phyloP scores from a whole-genome alignment of 2,888 invertebrate genomes.

The Drosophila demipolita region DNA sequence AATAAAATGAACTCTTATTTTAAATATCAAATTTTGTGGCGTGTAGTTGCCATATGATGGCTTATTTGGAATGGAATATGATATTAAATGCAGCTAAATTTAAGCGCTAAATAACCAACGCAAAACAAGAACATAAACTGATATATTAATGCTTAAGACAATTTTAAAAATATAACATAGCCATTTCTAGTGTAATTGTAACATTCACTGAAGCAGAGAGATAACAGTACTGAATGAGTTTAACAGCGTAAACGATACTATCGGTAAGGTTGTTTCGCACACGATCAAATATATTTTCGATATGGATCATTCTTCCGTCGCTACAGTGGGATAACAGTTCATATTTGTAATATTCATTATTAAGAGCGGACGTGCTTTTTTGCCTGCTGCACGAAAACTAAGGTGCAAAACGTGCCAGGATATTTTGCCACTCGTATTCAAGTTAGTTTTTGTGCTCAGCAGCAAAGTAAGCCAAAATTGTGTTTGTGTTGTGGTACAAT shows the following conservation, averaged over 20 bases:
- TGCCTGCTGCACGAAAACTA: constrained; percentile 55
- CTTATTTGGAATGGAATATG: neutral
- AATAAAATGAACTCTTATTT: constrained; percentile 2
- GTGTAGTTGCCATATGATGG: neutral
- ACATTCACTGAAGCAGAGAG: neutral
- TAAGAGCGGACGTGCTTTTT: constrained; percentile 60
- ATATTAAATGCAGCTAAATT: neutral
- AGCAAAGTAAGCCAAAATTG: constrained; percentile 52
- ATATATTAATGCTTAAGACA: neutral
- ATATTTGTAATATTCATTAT: constrained; percentile 55
- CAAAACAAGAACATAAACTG: neutral
- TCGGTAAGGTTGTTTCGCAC: constrained; percentile 11
- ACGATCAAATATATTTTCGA: constrained; percentile 22
- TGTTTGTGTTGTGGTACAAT: constrained; percentile 46
- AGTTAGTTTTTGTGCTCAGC: constrained; percentile 43
- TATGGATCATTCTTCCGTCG: constrained; percentile 14
- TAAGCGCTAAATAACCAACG: neutral
- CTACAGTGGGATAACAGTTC: constrained; percentile 41
- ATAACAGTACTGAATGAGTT: constrained; percentile 11
- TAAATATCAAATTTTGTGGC: neutral
- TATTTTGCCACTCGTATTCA: constrained; percentile 55
- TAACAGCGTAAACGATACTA: constrained; percentile 3
- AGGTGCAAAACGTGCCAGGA: constrained; percentile 62
- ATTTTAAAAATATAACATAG: neutral
- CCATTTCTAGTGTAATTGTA: neutral